Conservation (phyloP, 2,113 vertebrate species). For the Alethe castanea region DNA sequence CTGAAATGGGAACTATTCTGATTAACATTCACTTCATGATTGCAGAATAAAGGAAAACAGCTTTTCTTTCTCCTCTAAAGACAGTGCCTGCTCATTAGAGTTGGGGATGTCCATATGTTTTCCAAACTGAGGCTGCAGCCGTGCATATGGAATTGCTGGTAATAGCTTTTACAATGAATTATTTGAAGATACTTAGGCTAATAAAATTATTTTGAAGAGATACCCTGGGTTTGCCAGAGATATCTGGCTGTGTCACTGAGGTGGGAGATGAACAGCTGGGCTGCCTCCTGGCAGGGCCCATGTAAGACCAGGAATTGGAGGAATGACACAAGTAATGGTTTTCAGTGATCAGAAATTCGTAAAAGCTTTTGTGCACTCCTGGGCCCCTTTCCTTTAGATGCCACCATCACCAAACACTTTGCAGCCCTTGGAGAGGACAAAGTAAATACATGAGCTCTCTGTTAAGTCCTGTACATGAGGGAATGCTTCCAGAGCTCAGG, state of each 20-base stretch:
- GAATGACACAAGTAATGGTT: not conserved
- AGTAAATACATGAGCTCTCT: not conserved
- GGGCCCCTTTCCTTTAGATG: not conserved
- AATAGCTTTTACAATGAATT: not conserved
- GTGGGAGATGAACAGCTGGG: not conserved
- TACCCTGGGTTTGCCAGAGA: not conserved
- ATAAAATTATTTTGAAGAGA: not conserved
- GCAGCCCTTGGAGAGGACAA: not conserved
- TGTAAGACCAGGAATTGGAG: not conserved
- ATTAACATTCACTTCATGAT: not conserved
- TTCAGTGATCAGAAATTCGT: not conserved
- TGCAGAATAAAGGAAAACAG: not conserved
- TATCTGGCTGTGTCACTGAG: not conserved
- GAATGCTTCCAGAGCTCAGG: not conserved
- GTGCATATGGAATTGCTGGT: not conserved
- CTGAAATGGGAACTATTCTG: not conserved
- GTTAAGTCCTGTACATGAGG: not conserved
- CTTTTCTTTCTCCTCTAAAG: not conserved
- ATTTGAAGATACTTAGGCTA: not conserved
- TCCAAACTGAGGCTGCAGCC: not conserved
- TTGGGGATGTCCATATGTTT: slow-evolving; percentile 2
- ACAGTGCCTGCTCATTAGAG: not conserved
- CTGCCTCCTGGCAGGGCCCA: not conserved
- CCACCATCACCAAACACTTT: not conserved
- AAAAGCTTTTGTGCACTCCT: not conserved